Evolutionary conservation across 2,888 invertebrate species (phyloP).

Genomic region (Plagodis dolabraria): DNA sequence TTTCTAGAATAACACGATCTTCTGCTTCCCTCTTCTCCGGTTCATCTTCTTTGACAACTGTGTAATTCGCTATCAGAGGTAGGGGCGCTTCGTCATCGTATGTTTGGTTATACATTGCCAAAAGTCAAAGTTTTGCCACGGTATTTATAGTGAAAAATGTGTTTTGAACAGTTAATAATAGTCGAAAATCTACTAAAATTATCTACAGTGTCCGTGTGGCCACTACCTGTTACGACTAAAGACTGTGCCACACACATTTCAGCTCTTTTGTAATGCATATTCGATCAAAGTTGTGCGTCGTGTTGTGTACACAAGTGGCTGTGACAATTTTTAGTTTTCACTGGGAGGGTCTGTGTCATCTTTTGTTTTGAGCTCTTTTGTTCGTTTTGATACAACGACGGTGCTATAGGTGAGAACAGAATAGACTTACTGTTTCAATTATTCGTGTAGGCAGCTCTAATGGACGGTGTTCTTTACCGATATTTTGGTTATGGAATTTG

Average conservation of each 20-base stretch:
- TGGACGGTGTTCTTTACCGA: not conserved
- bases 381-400: conserved; percentile 42
- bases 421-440: conserved; percentile 17
- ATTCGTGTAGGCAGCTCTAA: conserved; percentile 36
- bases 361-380: conserved; percentile 55
- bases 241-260: conserved; percentile 76
- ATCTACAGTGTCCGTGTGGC: conserved; percentile 45
- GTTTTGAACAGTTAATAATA: conserved; percentile 12
- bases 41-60: conserved; percentile 68
- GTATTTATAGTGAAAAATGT: conserved; percentile 12
- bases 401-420: conserved; percentile 17
- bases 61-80: conserved; percentile 73
- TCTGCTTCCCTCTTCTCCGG: conserved; percentile 65
- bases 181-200: conserved; percentile 8
- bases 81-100: conserved; percentile 72
- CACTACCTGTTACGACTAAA: conserved; percentile 56
- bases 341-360: conserved; percentile 47
- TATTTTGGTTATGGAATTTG: no score
- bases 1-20: conserved; percentile 78
- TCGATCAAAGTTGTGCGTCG: conserved; percentile 73
- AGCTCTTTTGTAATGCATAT: conserved; percentile 80
- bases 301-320: conserved; percentile 81
- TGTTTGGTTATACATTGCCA: conserved; percentile 65
- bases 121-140: conserved; percentile 15
- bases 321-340: conserved; percentile 63